Conservation (phyloP, 2,113 vertebrate species). For the Paramormyrops kingsleyae region DNA sequence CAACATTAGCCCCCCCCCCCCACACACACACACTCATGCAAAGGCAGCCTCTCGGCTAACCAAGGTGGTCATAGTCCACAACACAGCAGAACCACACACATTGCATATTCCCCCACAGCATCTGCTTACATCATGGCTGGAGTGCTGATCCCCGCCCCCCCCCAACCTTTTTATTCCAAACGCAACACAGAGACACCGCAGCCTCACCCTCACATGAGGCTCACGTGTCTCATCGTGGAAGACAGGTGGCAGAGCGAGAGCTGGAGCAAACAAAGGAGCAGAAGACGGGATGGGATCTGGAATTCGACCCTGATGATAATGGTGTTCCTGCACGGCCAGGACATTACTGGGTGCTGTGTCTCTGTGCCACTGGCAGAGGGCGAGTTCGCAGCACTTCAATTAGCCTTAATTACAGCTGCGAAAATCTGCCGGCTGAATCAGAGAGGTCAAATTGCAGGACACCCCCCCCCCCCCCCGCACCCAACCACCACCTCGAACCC, state of each 20-base stretch:
- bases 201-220: not conserved
- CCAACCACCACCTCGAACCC: not conserved
- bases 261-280: not conserved
- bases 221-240: not conserved
- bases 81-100: not conserved
- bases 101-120: not conserved
- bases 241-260: not conserved
- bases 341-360: not conserved
- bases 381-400: slow-evolving; percentile 34
- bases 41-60: not conserved
- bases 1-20: not conserved
- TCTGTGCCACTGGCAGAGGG: not conserved
- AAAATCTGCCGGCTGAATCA: slow-evolving; percentile 29
- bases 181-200: not conserved
- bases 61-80: not conserved
- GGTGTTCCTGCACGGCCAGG: slow-evolving; percentile 11
- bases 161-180: not conserved
- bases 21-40: not conserved
- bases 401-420: slow-evolving; percentile 37
- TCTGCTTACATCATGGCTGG: not conserved
- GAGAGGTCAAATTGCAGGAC: slow-evolving; percentile 32
- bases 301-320: not conserved
- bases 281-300: not conserved
- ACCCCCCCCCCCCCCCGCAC: not conserved
- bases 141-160: not conserved